Base-by-base conservation (phyloP, 2,797 vertebrate species). In the Mergus octosetaceus region DNA sequence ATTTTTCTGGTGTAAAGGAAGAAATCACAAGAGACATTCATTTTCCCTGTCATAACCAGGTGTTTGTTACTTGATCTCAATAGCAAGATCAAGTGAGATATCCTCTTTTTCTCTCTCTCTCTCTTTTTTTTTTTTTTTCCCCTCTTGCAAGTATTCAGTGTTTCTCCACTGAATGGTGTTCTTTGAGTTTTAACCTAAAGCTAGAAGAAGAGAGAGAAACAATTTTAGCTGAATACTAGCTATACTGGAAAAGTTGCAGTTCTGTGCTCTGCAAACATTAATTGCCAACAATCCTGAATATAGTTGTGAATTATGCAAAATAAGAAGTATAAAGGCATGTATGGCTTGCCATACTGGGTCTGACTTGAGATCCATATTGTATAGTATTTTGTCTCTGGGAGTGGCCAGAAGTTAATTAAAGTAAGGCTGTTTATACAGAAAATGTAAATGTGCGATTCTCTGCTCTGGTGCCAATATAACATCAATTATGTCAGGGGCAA, bases 1-100 rank as follows among this genome's bases (percentile, higher is more conserved):
- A 34, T 43, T 79, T 58, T 93, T 77, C 77, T 82, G 28, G 6
- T 66, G 73, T 87, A 93, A 93, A 96, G 51, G 66, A 95, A 96
- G 77, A 95, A 97, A 90, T 70, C 91, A 80, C 65, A 72, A 51
- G 77, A 90, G 92, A 77, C 16, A 1, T 15, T 68, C 25, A 62
- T 73, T 95, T 85, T 9, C n/a, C 18, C 5, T 84, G 65, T 94
- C 57, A 56, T 66, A 88, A 75, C 73, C 73, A 83, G 45, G 64
- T 88, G 85, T 69, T 95, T 85, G 64, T 60, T 91, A 92, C 65
- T 75, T 84, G 75, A 89, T 60, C 54, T 76, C 4, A 4, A 27
- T 2, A 79, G 68, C 34, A 41, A 43, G 41, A 43, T 43, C 41
- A 43, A 43, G 41, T 43, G 41, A 43, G 41, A 43, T 43, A 61